Evolutionary conservation across 2,888 invertebrate genomes (phyloP), one percentile per base, ranked within the genome.

Genomic region (Mythimna albipuncta): DNA sequence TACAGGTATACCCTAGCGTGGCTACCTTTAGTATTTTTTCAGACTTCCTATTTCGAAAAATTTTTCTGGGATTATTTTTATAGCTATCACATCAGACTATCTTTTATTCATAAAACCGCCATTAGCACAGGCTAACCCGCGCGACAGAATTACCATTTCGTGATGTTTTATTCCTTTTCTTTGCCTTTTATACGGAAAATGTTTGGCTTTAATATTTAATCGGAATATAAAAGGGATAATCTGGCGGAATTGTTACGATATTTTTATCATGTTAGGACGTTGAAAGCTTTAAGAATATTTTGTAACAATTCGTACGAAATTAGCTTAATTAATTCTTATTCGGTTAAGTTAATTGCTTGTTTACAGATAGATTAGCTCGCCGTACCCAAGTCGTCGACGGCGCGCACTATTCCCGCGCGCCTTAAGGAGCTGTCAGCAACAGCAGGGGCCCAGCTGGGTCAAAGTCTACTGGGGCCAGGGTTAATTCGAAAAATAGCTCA

Each of bases 21-120:
- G 26, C 26, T 26, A 52, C 50, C 7, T 2, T 52, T 52, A n/a
- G n/a, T 41, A 38, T 72, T 63, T 55, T 55, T 57, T 58, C 7
- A 64, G 61, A 72, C 6, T 38, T 38, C 32, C 52, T 32, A 52
- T 52, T 41, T 47, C 9, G 3, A 38, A 38, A 76, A 68, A 32
- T 26, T n/a, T 32, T n/a, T 10, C 13, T 9, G 11, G 6, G 16
- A 35, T 65, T 64, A 54, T 80, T 58, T 71, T 67, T 54, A 16
- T 66, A 54, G 16, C 61, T 57, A 66, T 67, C 26, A 26, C 26
- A 26, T 26, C 70, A 35, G 54, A 50, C 41, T 64, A 76, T 77
- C 73, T 81, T 73, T 80, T 73, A 80, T 80, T 80, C 81, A 80
- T 81, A 69, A 61, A 72, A 57, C 21, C 64, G 21, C 21, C 32